These are phyloP conservation scores for Zosterops pallidus DNA, from an alignment of 2,113 vertebrate species.

Conservation along the genomic window DNA sequence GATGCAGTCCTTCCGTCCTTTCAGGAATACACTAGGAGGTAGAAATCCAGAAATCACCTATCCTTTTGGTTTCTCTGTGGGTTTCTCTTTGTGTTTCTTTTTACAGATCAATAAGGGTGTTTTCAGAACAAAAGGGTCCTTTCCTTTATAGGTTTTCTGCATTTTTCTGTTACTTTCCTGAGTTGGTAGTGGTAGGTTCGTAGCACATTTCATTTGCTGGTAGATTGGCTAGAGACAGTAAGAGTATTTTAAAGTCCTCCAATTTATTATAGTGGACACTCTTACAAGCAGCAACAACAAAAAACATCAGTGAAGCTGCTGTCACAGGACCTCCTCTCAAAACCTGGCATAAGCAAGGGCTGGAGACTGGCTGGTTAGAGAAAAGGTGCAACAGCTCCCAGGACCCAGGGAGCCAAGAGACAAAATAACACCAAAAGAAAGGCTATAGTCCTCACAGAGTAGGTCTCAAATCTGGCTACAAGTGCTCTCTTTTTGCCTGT, in stretches of 20 bases:
- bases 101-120: not conserved
- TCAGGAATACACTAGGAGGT: not conserved
- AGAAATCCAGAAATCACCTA: not conserved
- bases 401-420: not conserved
- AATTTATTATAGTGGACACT: not conserved
- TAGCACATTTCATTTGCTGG: not conserved
- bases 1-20: not conserved
- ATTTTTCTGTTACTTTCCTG: not conserved
- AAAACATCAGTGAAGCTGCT: not conserved
- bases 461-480: not conserved
- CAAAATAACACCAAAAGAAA: not conserved
- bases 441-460: not conserved
- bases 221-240: not conserved
- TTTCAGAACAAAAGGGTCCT: not conserved
- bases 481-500: not conserved
- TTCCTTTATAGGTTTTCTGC: not conserved
- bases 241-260: not conserved
- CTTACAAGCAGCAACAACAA: not conserved
- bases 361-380: fast-evolving
- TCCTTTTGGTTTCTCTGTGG: not conserved
- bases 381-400: not conserved
- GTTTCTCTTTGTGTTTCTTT: not conserved
- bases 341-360: fast-evolving
- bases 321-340: not conserved
- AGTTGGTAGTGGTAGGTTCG: not conserved